A percentile compares a stretch with the other conserved stretches of the same genome.
Evolutionary conservation across 2,113 vertebrate genomes (phyloP).

Genomic region (Eurystomus gularis): DNA sequence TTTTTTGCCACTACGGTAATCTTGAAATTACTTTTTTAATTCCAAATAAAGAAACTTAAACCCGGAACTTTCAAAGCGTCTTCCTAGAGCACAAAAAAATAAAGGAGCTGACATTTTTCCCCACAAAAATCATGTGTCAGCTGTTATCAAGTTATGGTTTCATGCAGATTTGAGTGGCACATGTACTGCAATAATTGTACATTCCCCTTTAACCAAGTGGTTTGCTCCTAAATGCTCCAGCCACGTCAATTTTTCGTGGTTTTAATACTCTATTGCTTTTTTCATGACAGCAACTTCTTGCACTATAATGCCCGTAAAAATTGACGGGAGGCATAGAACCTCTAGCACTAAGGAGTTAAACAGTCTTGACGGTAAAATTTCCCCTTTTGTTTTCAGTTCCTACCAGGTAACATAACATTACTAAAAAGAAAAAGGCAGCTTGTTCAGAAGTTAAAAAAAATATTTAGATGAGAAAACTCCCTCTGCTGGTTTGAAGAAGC

Average conservation of each 20-base stretch:
- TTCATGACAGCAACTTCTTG: not conserved
- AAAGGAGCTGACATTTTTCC: not conserved
- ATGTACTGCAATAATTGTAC: not conserved
- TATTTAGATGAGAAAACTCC: conserved; percentile 36
- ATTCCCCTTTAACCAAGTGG: not conserved
- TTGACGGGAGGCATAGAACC: not conserved
- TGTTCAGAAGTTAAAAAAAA: not conserved
- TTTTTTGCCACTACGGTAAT: not conserved
- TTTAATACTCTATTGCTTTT: not conserved
- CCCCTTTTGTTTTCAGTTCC: not conserved
- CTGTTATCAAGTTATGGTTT: not conserved
- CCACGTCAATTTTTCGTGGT: not conserved
- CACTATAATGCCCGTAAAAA: not conserved
- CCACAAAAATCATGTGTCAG: not conserved
- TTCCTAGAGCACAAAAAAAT: not conserved
- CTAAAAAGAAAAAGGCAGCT: not conserved
- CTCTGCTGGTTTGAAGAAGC: conserved; percentile 50
- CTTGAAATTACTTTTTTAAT: not conserved
- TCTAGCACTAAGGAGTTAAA: not conserved
- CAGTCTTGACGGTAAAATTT: not conserved
- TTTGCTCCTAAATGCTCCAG: not conserved
- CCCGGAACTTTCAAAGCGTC: not conserved
- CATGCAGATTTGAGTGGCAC: not conserved
- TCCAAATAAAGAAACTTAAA: conserved; percentile 32
- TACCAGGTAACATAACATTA: not conserved